Evolutionary conservation across 37 sponge, comb jelly and placozoan species (phyloP).

Genomic region (Aphrocallistes beatrix): DNA sequence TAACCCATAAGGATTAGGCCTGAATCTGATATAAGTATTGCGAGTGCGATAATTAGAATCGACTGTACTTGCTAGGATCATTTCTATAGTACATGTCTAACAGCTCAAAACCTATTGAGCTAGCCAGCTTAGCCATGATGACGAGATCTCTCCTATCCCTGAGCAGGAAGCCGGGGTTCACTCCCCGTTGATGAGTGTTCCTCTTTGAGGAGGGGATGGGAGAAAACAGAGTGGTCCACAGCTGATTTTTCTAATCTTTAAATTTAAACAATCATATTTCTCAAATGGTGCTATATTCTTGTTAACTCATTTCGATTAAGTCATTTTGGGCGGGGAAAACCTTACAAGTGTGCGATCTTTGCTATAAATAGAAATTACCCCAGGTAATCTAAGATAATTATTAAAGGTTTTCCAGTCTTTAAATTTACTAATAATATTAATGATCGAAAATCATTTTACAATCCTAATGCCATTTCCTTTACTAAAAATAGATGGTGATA

Average conservation of each 20-base stretch:
- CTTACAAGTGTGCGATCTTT: too few species aligned
- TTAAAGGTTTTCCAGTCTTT: too few species aligned
- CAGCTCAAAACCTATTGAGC: constrained; percentile 72
- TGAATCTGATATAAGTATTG: background rate
- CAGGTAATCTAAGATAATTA: too few species aligned
- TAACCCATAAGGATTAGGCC: background rate
- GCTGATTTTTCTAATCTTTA: background rate
- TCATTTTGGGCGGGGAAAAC: too few species aligned
- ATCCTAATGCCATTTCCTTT: too few species aligned
- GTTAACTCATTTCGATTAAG: too few species aligned
- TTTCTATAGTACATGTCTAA: constrained; percentile 99
- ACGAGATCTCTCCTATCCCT: constrained; percentile 33
- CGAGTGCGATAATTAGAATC: background rate
- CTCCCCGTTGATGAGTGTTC: constrained; percentile 3
- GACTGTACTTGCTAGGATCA: constrained; percentile 99
- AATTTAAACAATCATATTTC: background rate
- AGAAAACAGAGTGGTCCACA: background rate
- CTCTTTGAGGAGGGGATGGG: background rate
- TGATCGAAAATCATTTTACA: too few species aligned
- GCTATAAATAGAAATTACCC: too few species aligned
- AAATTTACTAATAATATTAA: too few species aligned
- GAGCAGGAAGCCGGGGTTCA: background rate
- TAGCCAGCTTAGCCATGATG: constrained; percentile 79
- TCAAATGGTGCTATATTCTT: too few species aligned
- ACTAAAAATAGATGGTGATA: too few species aligned